Conservation (phyloP, 2,113 vertebrate species). For the Sander lucioperca region DNA sequence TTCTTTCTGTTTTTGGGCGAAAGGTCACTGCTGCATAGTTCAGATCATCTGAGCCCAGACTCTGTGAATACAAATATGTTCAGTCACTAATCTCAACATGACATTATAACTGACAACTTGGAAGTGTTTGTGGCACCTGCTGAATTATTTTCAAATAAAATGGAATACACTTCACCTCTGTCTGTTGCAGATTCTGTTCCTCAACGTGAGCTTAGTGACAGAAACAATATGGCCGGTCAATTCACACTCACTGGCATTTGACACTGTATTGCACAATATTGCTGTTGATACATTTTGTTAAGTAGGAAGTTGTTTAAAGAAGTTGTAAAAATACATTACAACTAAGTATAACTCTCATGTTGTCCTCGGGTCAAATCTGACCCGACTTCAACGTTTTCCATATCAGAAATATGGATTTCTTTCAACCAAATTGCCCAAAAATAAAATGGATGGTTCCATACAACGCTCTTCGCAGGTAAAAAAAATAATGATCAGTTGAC, state of each 20-base stretch:
- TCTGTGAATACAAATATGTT: neutral
- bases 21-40: conserved; percentile 6
- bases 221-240: neutral
- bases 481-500: too few relatives aligned
- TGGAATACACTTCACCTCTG: neutral
- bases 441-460: too few relatives aligned
- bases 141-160: neutral
- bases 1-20: neutral
- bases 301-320: too few relatives aligned
- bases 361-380: too few relatives aligned
- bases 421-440: too few relatives aligned
- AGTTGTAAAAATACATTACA: neutral
- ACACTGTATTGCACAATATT: neutral
- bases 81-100: neutral
- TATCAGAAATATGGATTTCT: too few relatives aligned
- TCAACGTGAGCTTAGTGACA: neutral
- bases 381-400: too few relatives aligned
- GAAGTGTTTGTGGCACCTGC: neutral
- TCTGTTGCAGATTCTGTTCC: neutral
- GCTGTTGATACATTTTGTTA: neutral
- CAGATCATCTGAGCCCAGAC: neutral
- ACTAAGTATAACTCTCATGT: too few relatives aligned
- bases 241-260: too few relatives aligned
- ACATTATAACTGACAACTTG: neutral
- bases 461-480: too few relatives aligned